Conservation (phyloP, 2,888 invertebrate genomes). For the Phlogophora meticulosa region DNA sequence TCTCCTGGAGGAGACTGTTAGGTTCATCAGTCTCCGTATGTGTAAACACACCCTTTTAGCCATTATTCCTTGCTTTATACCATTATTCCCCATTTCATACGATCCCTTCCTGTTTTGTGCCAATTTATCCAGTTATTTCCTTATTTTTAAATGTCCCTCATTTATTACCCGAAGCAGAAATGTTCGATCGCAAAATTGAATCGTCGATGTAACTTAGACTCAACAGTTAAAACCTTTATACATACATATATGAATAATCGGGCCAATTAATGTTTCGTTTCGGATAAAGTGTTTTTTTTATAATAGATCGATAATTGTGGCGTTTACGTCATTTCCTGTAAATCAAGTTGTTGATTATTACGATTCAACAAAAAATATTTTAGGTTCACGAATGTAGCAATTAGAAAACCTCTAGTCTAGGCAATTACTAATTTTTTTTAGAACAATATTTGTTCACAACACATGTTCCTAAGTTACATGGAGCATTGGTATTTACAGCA, state of each 20-base stretch:
- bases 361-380: not conserved
- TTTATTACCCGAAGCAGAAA: conserved; percentile 17
- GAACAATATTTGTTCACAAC: not conserved
- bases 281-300: conserved; percentile 3
- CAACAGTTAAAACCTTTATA: not conserved
- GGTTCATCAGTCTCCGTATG: too few species aligned
- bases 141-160: conserved; percentile 2
- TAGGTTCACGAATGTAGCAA: conserved; percentile 2
- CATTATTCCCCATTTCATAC: not conserved
- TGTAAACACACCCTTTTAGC: too few species aligned
- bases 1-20: too few species aligned
- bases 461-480: too few species aligned
- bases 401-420: not conserved
- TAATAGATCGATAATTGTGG: not conserved
- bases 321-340: conserved; percentile 31
- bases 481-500: not conserved
- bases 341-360: conserved; percentile 18
- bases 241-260: too few species aligned
- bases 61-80: not conserved
- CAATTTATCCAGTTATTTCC: conserved; percentile 11
- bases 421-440: not conserved
- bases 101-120: not conserved
- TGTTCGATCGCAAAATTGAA: not conserved
- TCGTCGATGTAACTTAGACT: not conserved
- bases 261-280: conserved; percentile 14